Percentiles rank a stretch among this genome's conserved stretches.
phyloP scores from a whole-genome alignment of 2,888 invertebrate species.

The Quadriops clusia region DNA sequence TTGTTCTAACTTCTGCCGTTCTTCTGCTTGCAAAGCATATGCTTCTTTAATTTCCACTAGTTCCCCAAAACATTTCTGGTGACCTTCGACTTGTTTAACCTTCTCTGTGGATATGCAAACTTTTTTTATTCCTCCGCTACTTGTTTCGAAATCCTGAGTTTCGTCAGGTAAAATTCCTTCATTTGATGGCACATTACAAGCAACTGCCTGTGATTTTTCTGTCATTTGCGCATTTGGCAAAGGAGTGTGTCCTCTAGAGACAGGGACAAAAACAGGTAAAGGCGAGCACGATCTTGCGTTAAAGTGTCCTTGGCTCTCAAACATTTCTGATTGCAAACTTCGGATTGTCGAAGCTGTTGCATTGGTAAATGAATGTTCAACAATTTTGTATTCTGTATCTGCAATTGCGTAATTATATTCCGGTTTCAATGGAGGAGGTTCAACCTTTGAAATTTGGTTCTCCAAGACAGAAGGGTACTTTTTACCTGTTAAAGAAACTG shows the following conservation, averaged over 20 bases:
- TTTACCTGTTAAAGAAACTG: constrained; percentile 23
- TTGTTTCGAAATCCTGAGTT: neutral
- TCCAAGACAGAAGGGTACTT: constrained; percentile 20
- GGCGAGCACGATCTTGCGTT: constrained; percentile 30
- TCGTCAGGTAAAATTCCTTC: neutral
- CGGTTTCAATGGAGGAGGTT: constrained; percentile 19
- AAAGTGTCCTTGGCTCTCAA: constrained; percentile 34
- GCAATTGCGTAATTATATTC: constrained; percentile 28
- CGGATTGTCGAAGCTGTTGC: constrained; percentile 19
- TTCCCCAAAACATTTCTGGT: constrained; percentile 15
- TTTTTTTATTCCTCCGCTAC: neutral
- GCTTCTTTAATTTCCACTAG: constrained; percentile 27
- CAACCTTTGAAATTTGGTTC: too few relatives aligned
- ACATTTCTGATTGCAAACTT: constrained; percentile 31
- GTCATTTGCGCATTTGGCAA: too few relatives aligned
- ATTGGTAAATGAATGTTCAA: constrained; percentile 22
- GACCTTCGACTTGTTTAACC: neutral
- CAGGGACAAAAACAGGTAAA: constrained; percentile 28
- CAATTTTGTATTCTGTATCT: constrained; percentile 21
- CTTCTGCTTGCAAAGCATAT: constrained; percentile 17
- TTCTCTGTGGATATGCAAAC: neutral
- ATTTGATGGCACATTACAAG: too few relatives aligned
- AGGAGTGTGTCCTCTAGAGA: constrained; percentile 5
- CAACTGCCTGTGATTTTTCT: too few relatives aligned
- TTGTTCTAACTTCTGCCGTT: constrained; percentile 12